Conservation (phyloP, 1,140 invertebrate species). For the Caenorhabditis inopinata region DNA sequence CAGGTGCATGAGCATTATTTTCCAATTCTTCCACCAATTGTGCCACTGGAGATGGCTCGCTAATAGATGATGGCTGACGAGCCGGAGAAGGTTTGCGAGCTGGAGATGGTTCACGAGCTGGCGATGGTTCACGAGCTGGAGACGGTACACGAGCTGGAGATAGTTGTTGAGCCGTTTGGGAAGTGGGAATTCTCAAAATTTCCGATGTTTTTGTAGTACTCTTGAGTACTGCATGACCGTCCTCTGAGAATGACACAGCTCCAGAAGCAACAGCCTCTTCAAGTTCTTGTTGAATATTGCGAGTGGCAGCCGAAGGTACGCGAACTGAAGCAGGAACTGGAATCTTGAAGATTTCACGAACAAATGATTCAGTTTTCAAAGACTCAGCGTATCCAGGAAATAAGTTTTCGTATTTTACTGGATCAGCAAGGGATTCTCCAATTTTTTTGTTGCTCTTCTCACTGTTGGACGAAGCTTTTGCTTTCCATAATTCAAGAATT, state of each 20-base stretch:
- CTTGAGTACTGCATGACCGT: conserved; percentile 39
- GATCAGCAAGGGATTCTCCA: conserved; percentile 85
- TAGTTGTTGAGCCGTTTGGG: not conserved
- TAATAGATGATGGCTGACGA: not conserved
- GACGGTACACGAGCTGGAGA: not conserved
- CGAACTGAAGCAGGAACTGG: conserved; percentile 45
- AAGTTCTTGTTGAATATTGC: conserved; percentile 44
- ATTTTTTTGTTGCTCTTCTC: conserved; percentile 58
- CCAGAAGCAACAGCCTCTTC: conserved; percentile 39
- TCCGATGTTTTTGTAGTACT: not conserved
- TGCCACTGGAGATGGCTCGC: conserved; percentile 4
- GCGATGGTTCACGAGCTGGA: conserved; percentile 37
- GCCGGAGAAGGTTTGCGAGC: not conserved
- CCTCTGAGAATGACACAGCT: conserved; percentile 48
- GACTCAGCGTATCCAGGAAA: conserved; percentile 83
- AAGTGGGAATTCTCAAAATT: not conserved
- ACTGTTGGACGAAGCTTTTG: conserved; percentile 68
- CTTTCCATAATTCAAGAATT: conserved; percentile 81
- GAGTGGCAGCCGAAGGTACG: conserved; percentile 41
- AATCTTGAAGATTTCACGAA: conserved; percentile 40
- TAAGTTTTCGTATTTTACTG: conserved; percentile 90
- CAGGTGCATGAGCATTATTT: conserved; percentile 28
- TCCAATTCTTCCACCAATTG: conserved; percentile 45
- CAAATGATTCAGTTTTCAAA: conserved; percentile 65
- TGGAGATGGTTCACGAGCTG: conserved; percentile 32